Evolutionary conservation across 2,888 invertebrate genomes (phyloP), one percentile per base, ranked within the genome.

Genomic region (Quadriops clusia): DNA sequence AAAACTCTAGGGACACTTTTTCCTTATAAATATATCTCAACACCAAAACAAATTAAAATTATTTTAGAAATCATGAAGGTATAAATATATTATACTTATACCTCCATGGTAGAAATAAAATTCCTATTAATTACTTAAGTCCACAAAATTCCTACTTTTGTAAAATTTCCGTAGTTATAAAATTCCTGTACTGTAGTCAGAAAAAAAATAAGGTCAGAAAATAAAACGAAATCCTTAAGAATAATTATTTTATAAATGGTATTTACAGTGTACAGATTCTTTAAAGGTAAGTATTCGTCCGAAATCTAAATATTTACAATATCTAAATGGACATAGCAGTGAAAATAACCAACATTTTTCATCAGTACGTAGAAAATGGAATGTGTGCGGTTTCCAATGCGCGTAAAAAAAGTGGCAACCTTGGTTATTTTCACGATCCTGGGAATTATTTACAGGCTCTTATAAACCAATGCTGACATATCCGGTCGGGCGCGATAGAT

Each of bases 351-450:
- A 55, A 54, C 47, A 31, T 32, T 40, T 30, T 30, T 36, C 36
- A 24, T 27, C 20, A 31, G 14, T 34, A 43, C 41, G 49, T 53
- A 56, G 45, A 57, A 57, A 56, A 55, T 56, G 58, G 57, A 58
- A 57, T 57, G 57, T 50, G 49, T 50, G 50, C 49, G 48, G 46
- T 46, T 44, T 42, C 41, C 41, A 46, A 43, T 43, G 42, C 28
- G 17, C 16, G 13, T 17, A 30, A 34, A 36, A 22, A 33, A 30
- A 34, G 34, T 26, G 16, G 29, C 17, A 23, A 10, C 22, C 21
- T 37, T 52, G 55, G 50, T 56, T 56, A 54, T 54, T 56, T 54
- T 54, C 54, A 44, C 54, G 51, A 44, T 45, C n/a, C n/a, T 46
- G 38, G 38, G 44, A 42, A 30, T 22, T 44, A 40, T 56, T 41